Conservation (phyloP, 2,113 vertebrate genomes). For the Lamprologus lemairii region DNA sequence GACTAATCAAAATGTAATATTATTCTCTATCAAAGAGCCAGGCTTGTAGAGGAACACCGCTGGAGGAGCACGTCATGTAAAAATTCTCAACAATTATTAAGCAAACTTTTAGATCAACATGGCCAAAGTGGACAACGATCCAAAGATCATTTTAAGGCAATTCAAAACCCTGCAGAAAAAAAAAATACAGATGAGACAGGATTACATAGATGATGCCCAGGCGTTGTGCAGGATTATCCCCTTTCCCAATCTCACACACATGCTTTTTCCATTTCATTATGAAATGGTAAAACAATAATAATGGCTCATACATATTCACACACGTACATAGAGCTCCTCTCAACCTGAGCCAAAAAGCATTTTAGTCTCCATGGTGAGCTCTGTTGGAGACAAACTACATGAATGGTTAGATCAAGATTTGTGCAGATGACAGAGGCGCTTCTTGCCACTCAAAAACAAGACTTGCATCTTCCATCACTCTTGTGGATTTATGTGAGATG, state of each 20-base stretch:
- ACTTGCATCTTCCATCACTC: not conserved
- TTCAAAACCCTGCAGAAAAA: not conserved
- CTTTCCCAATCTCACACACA: slow-evolving; percentile 37
- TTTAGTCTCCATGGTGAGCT: slow-evolving; percentile 63
- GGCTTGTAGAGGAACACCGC: not conserved
- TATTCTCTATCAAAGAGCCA: slow-evolving; percentile 19
- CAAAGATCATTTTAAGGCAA: not conserved
- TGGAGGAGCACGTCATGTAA: not conserved
- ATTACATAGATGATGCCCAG: not conserved
- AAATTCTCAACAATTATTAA: not conserved
- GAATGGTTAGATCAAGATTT: not conserved
- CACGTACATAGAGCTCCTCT: slow-evolving; percentile 24
- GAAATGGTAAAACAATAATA: slow-evolving; percentile 50
- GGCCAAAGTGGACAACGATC: not conserved
- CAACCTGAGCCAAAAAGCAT: slow-evolving; percentile 56
- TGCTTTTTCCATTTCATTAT: slow-evolving; percentile 48
- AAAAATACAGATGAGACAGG: not conserved
- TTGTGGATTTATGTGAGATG: not conserved
- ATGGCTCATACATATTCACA: slow-evolving; percentile 34
- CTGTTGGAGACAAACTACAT: slow-evolving; percentile 37
- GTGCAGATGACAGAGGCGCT: not conserved
- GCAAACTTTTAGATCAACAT: not conserved
- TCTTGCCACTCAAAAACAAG: slow-evolving; percentile 9
- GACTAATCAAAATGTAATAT: slow-evolving; percentile 49
- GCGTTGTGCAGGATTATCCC: not conserved